Base-by-base conservation (phyloP, 2,888 invertebrate genomes). In the Mesorhabditis belari region DNA sequence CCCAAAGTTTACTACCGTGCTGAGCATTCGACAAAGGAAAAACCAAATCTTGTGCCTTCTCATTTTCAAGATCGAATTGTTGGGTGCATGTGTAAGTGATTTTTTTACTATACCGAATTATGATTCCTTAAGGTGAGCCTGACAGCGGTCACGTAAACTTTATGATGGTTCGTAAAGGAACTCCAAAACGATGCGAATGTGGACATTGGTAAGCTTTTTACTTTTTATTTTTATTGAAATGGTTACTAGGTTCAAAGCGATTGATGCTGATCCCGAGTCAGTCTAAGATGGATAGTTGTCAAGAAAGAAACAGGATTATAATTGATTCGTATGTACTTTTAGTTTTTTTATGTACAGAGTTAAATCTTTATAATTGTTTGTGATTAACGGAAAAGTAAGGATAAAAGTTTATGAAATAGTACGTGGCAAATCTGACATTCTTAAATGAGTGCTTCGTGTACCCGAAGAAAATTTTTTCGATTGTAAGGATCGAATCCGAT, bases 111-210 rank as follows among this genome's bases (percentile, higher is more conserved):
- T 52, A 57, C 21, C 50, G 19, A 9, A 2, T 35, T n/a, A 35
- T 55, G 19, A 12, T 29, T 55, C 23, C 17, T 54, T 3, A 35
- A 84, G 84, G 84, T 83, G 92, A 95, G 83, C 92, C 93, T 83
- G 95, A 95, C 81, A 87, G 91, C 57, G 88, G 90, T 60, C 85
- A 87, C 66, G 87, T 96, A 73, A 90, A 88, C 81, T 96, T 92
- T 91, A 91, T 95, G 88, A 92, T 92, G 90, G 84, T 96, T 78
- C 89, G 93, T 82, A 88, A 88, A 85, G 94, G 90, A 49, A 87
- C 88, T 75, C 88, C 91, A 65, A 90, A 89, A 81, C 61, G 73
- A 60, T 73, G 95, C 82, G 90, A 90, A 81, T 96, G 96, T 83
- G 96, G 96, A 61, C 88, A 93, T 82, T 73, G 72, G 71, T 72